Percentiles rank a stretch among this genome's conserved stretches.
These are phyloP conservation scores for Tragulus kanchil DNA, from an alignment of 2,113 vertebrate genomes.

Conservation along the genomic window DNA sequence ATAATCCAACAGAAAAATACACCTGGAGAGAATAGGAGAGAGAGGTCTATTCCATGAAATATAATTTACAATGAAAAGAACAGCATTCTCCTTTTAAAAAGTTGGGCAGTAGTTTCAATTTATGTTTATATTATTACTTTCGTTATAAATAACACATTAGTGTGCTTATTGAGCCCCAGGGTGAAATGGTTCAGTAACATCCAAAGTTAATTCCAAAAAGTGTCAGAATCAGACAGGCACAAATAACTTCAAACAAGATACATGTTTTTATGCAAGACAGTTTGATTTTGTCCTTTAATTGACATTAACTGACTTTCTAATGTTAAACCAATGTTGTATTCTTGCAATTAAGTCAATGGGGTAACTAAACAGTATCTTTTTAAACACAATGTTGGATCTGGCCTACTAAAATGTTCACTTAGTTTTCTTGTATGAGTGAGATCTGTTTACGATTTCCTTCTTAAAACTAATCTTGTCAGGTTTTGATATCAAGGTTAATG, in stretches of 20 bases:
- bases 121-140: background rate
- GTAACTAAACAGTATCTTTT: background rate
- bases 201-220: constrained; percentile 29
- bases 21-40: background rate
- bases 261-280: background rate
- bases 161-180: background rate
- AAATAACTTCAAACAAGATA: background rate
- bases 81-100: background rate
- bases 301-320: constrained; percentile 10
- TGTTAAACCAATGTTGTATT: background rate
- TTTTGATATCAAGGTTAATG: background rate
- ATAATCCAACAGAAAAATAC: background rate
- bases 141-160: background rate
- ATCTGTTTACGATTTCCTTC: background rate
- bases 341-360: background rate
- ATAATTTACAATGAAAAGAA: background rate
- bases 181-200: background rate
- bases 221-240: background rate
- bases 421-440: background rate
- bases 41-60: background rate
- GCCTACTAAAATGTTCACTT: background rate
- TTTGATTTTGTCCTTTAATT: background rate
- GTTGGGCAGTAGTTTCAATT: background rate
- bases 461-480: background rate
- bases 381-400: background rate